Evolutionary conservation across 2,888 invertebrate genomes (phyloP), one percentile per base, ranked within the genome.

Genomic region (Mycalesis mineus): DNA sequence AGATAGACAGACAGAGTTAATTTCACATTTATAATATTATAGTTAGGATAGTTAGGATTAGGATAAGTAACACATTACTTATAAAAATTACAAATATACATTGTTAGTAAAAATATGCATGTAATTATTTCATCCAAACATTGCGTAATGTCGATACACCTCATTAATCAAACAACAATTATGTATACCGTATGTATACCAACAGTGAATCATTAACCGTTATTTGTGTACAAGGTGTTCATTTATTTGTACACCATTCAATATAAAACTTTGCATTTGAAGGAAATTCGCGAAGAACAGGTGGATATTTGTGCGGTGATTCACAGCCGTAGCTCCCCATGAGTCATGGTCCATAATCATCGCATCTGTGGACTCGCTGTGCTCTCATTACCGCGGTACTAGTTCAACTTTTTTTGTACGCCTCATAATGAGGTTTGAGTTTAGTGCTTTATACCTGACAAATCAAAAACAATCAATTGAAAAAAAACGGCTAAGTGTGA

Each of bases 261-360:
- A 50, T 57, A 40, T 37, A 41, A 59, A 55, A 47, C 1, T 57
- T 37, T 40, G n/a, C 13, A 11, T 40, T 51, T 51, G 56, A 56
- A 54, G 55, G 55, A 57, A 62, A 56, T n/a, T 51, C 29, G 39
- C 48, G 41, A 53, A 58, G 58, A 48, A 44, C 33, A 64, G 58
- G 67, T 67, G 66, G 60, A 68, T 67, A 62, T 67, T 60, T 66
- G 50, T 41, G 47, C 53, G 58, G 57, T 71, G 71, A 70, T 58
- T 70, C 70, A 71, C 50, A 47, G 39, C 17, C 55, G 66, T 65
- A 61, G 41, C 53, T 63, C 58, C 60, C 60, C 60, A 58, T 66
- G 67, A 66, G 48, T 64, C 63, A 67, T 53, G 42, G 39, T 50
- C 58, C 57, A 57, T 49, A 37, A 57, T 54, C 58, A 60, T 56